Evolutionary conservation across 2,888 invertebrate species (phyloP), one percentile per base, ranked within the genome.

Genomic region (Aelia acuminata): DNA sequence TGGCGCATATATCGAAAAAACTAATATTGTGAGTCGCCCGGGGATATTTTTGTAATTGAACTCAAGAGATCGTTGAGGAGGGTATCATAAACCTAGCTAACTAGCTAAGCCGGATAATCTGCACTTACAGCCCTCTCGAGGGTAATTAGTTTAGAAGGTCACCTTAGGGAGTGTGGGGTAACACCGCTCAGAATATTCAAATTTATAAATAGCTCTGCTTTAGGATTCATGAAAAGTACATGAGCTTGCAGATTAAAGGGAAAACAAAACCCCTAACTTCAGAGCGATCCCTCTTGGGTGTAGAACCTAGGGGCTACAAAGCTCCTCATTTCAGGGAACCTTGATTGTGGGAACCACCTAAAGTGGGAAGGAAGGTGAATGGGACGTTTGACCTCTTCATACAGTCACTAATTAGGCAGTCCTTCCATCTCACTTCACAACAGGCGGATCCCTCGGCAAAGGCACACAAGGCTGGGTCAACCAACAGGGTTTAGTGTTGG

Each of bases 391-490:
- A 70, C 63, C 63, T 18, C 63, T 70, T 70, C 63, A 18, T 70
- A 35, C 31, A 35, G 63, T 70, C 63, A 70, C 63, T 70, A 70
- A 70, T 70, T 70, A 70, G 31, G 7, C 35, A 31, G 18, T 70
- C 63, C 20, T 35, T 70, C 63, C 20, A 70, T 35, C 35, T 70
- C 63, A 70, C 63, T 70, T 70, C 63, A 70, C 63, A 70, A 35
- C 31, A 35, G 35, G 35, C 31, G 35, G 63, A 18, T 20, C 63
- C 31, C 63, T 31, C 15, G 31, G 4, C 31, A 63, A 31, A 13
- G 31, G 31, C 31, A 31, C 20, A 57, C 3, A 57, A 26, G 57
- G 26, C 31, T 18, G 15, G 7, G 31, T 57, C 20, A 70, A 8
- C 20, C 63, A 35, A 70, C 1, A 7, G 31, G 18, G 26, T 57